Evolutionary conservation across 2,888 invertebrate genomes (phyloP).

Genomic region (Lasius platythorax): DNA sequence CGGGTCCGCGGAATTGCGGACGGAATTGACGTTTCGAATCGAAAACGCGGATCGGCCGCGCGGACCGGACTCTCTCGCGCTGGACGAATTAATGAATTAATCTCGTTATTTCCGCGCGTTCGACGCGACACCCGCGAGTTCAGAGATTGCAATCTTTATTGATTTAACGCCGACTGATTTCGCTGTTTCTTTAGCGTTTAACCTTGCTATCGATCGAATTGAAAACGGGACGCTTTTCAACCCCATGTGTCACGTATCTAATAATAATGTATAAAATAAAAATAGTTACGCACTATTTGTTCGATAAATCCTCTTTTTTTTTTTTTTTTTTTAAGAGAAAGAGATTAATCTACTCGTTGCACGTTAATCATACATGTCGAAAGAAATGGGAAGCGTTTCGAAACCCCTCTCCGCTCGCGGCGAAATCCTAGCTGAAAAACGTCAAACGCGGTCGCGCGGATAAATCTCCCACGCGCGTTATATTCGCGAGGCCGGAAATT

Average conservation of each 20-base stretch:
- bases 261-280: neutral
- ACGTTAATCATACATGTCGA: constrained; percentile 16
- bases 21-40: constrained; percentile 40
- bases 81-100: constrained; percentile 34
- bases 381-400: neutral
- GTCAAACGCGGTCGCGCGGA: constrained; percentile 47
- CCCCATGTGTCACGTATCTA: neutral
- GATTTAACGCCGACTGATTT: neutral
- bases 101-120: constrained; percentile 25
- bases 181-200: neutral
- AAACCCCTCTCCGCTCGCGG: neutral
- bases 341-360: neutral
- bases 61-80: neutral
- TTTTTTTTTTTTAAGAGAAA: neutral
- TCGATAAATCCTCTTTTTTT: neutral
- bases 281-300: neutral
- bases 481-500: constrained; percentile 46
- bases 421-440: constrained; percentile 36
- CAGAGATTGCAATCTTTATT: constrained; percentile 6
- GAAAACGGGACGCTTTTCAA: neutral
- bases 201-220: neutral
- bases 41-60: neutral
- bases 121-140: neutral
- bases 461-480: constrained; percentile 41
- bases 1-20: neutral